Conservation (phyloP, 2,113 vertebrate species). For the Alaudala cheleensis region DNA sequence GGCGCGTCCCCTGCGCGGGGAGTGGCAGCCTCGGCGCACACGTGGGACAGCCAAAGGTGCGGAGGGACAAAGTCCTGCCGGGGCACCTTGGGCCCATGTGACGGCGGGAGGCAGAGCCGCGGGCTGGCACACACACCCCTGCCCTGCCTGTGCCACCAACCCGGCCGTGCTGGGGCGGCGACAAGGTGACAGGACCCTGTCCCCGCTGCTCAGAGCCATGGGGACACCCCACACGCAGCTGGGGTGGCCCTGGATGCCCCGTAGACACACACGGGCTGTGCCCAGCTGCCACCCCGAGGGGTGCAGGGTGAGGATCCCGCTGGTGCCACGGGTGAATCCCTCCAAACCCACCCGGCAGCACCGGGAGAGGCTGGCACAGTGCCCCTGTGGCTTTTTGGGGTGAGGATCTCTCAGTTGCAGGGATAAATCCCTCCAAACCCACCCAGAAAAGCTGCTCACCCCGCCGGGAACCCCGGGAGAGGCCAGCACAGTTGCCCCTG, state of each 20-base stretch:
- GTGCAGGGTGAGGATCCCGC: background rate
- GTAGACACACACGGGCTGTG: fast-evolving
- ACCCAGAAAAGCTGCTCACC: fast-evolving
- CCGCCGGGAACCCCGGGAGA: fast-evolving
- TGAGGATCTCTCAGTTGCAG: no score
- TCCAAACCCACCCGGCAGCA: background rate
- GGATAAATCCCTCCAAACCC: background rate
- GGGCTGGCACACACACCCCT: background rate
- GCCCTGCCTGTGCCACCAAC: background rate
- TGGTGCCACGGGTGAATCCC: background rate
- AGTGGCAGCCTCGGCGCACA: background rate
- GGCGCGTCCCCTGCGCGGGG: background rate
- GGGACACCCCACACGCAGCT: fast-evolving
- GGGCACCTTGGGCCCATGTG: background rate
- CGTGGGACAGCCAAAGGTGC: background rate
- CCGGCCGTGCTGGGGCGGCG: background rate
- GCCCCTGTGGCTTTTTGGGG: background rate
- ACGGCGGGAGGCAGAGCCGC: background rate
- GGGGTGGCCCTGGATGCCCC: fast-evolving
- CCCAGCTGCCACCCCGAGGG: fast-evolving
- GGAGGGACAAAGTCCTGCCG: background rate
- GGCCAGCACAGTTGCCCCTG: fast-evolving
- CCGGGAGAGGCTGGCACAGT: fast-evolving
- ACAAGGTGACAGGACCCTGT: background rate
- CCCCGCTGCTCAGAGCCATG: fast-evolving